Evolutionary conservation across 2,113 vertebrate genomes (phyloP).

Genomic region (Phalacrocorax pelagicus): DNA sequence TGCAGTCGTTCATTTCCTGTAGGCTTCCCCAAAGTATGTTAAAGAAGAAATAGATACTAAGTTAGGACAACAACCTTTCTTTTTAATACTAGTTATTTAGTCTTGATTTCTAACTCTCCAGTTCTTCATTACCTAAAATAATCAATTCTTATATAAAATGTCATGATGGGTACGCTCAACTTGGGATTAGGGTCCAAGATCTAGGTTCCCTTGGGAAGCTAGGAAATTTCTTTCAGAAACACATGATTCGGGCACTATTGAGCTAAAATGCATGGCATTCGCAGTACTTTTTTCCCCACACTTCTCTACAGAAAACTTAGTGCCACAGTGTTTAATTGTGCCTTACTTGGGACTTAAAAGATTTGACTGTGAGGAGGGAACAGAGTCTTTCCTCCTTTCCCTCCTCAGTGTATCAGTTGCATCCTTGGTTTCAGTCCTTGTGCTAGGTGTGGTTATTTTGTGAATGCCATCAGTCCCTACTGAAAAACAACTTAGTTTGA

Average conservation of each 20-base stretch:
- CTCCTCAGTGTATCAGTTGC: not conserved
- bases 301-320: not conserved
- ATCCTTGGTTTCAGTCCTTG: not conserved
- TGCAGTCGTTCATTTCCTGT: not conserved
- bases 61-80: not conserved
- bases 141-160: not conserved
- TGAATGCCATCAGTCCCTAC: not conserved
- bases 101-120: not conserved
- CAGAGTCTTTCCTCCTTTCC: not conserved
- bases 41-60: not conserved
- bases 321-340: not conserved
- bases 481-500: not conserved
- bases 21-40: not conserved
- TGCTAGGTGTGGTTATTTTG: not conserved
- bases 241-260: rapidly evolving
- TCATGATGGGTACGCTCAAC: not conserved
- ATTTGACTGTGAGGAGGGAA: not conserved
- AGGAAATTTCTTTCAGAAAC: not conserved
- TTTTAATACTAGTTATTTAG: not conserved
- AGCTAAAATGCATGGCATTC: not conserved
- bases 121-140: not conserved
- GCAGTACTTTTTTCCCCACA: not conserved
- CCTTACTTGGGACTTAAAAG: not conserved
- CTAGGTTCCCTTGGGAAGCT: not conserved
- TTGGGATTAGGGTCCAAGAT: not conserved